Evolutionary conservation across 53 echinoderm and acorn worm species (phyloP), one percentile per base, ranked within the genome.

Genomic region (Pentamera pediparva): DNA sequence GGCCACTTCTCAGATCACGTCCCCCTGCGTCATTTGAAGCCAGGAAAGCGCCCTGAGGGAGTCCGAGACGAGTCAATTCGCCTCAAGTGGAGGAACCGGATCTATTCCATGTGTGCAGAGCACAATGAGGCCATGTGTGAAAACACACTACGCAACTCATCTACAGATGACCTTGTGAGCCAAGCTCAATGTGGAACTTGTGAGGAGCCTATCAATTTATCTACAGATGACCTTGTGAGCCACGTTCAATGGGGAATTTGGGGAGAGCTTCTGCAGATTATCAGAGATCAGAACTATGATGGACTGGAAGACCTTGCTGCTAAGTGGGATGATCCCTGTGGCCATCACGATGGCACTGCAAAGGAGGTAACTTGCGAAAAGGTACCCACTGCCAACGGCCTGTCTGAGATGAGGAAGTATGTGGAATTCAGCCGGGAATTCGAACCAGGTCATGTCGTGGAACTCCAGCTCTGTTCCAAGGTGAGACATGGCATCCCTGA

Each of bases 11-110:
- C 75, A n/a, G n/a, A n/a, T n/a, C n/a, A n/a, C n/a, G n/a, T n/a
- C n/a, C n/a, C n/a, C n/a, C n/a, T n/a, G n/a, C n/a, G 45, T 27
- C 81, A 78, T 17, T 59, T 92, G 31, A 92, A 92, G 65, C 89
- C 89, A 10, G 75, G 75, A 6, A 70, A 83, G 69, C 79, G 81
- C 39, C 92, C 92, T 55, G 59, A 78, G 48, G 54, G 58, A 1
- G 73, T 70, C 34, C 80, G 39, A 10, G 55, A 43, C n/a, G 61
- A 70, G 9, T 69, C 78, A 30, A 64, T 83, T 24, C 73, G 74
- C 37, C 58, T 92, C 2, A 26, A 71, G 39, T 92, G 92, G 92
- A 89, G 85, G 77, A 65, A 81, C 30, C 59, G 86, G 27, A 77
- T 89, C 18, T 89, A 92, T 62, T n/a, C n/a, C n/a, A n/a, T n/a